Evolutionary conservation across 2,888 invertebrate genomes (phyloP).

Genomic region (Stenurella melanura): DNA sequence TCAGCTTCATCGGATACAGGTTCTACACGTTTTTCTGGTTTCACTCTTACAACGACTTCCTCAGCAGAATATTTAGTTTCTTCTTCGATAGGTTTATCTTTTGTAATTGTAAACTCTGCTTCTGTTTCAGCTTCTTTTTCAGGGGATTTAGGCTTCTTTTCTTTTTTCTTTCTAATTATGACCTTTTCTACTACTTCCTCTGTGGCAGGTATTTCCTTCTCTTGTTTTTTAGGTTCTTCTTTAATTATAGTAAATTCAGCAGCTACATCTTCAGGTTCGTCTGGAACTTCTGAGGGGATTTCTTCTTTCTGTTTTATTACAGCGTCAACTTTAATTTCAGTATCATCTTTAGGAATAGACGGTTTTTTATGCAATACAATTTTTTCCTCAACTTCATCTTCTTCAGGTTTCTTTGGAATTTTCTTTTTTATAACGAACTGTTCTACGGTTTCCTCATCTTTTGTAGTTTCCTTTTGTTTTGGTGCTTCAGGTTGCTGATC

Average conservation of each 20-base stretch:
- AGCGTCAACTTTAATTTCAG: conserved; percentile 65
- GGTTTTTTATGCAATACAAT: conserved; percentile 68
- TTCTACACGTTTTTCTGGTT: conserved; percentile 69
- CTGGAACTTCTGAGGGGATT: conserved; percentile 66
- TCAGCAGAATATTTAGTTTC: conserved; percentile 15
- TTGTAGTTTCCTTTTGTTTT: conserved; percentile 59
- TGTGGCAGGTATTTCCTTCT: conserved; percentile 31
- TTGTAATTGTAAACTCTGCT: conserved; percentile 55
- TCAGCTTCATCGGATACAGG: conserved; percentile 68
- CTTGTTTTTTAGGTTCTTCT: conserved; percentile 65
- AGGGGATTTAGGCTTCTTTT: conserved; percentile 52
- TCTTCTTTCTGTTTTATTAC: conserved; percentile 77
- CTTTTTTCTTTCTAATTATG: conserved; percentile 32
- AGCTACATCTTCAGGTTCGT: conserved; percentile 69
- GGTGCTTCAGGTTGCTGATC: conserved; percentile 55
- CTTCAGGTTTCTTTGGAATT: conserved; percentile 63
- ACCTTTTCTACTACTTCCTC: conserved; percentile 64
- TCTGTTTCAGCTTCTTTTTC: conserved; percentile 60
- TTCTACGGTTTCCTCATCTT: conserved; percentile 62
- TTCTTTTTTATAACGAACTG: conserved; percentile 64
- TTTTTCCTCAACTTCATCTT: conserved; percentile 72
- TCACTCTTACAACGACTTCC: conserved; percentile 74
- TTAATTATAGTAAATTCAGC: conserved; percentile 51
- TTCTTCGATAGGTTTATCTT: conserved; percentile 50
- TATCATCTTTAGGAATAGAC: conserved; percentile 55